These are phyloP conservation scores for Perdita meconis DNA, from an alignment of 2,888 invertebrate species.

Conservation along the genomic window DNA sequence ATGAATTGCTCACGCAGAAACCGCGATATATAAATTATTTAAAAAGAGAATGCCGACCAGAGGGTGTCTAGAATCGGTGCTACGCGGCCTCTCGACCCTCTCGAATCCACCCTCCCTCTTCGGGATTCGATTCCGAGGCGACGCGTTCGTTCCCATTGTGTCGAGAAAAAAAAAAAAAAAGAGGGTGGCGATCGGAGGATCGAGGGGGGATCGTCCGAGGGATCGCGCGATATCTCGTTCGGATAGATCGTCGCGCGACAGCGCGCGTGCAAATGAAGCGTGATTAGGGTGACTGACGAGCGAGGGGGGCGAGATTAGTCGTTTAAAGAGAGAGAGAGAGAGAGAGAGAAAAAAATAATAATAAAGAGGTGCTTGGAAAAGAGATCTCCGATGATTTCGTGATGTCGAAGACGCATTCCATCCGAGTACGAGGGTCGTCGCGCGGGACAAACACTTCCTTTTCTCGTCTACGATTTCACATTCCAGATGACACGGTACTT, in stretches of 20 bases:
- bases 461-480: slow-evolving; percentile 51
- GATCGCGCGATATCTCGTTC: background rate
- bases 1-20: slow-evolving; percentile 58
- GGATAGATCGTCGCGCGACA: too few species aligned
- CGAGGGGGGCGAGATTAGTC: background rate
- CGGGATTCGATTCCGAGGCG: slow-evolving; percentile 2
- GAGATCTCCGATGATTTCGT: slow-evolving; percentile 59
- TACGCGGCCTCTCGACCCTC: background rate
- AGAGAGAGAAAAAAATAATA: too few species aligned
- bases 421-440: slow-evolving; percentile 56
- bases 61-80: slow-evolving; percentile 15
- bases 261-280: slow-evolving; percentile 1
- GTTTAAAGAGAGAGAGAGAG: slow-evolving; percentile 24
- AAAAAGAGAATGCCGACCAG: slow-evolving; percentile 42
- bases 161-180: too few species aligned
- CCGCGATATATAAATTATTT: slow-evolving; percentile 62
- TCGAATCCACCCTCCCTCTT: background rate
- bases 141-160: too few species aligned
- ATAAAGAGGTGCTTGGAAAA: slow-evolving; percentile 54
- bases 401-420: slow-evolving; percentile 68
- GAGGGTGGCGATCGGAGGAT: background rate
- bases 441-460: slow-evolving; percentile 58
- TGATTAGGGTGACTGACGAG: background rate
- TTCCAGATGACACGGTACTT: too few species aligned
- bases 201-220: background rate